Evolutionary conservation across 2,888 invertebrate genomes (phyloP), one percentile per base, ranked within the genome.

Genomic region (Cancer borealis): DNA sequence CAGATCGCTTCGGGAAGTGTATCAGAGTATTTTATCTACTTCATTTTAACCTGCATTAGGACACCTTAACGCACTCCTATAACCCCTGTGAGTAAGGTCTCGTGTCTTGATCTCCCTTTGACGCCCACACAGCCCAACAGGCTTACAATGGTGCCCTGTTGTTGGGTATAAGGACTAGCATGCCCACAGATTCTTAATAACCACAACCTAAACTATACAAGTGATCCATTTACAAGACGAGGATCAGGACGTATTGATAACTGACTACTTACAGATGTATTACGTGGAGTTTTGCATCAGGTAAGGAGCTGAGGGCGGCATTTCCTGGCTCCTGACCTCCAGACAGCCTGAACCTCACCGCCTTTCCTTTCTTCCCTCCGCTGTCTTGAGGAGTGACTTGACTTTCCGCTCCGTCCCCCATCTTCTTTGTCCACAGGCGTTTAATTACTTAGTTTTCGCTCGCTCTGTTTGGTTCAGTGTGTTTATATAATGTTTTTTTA

Each of bases 311-410:
- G 39, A 14, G 14, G 84, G 84, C 3, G 84, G 84, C 84, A 84
- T 84, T 84, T 84, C 84, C 84, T 84, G 30, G 30, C 79, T 84
- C 84, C 84, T 84, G 84, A 84, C 84, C 84, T 84, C 84, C 39
- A 84, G 84, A 84, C 84, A 26, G 17, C 39, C 30, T n/a, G 30
- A 17, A 84, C 84, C 39, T 84, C 84, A 1, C n/a, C 39, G 54
- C 21, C 66, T 66, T 39, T 84, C 84, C 84, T 39, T 17, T n/a
- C 84, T 14, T 84, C 39, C 39, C 84, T 84, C 39, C 14, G 12
- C 84, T 84, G 84, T 84, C 84, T 84, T 39, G 84, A 12, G 84
- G 12, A 12, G 73, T 26, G 73, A 39, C 39, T 84, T 84, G 14
- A 14, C 84, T 30, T 26, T 84, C 84, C 84, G 84, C 73, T 12